These are phyloP conservation scores for Saguinus imperator DNA, from an alignment of 2,113 vertebrate species.

Conservation along the genomic window DNA sequence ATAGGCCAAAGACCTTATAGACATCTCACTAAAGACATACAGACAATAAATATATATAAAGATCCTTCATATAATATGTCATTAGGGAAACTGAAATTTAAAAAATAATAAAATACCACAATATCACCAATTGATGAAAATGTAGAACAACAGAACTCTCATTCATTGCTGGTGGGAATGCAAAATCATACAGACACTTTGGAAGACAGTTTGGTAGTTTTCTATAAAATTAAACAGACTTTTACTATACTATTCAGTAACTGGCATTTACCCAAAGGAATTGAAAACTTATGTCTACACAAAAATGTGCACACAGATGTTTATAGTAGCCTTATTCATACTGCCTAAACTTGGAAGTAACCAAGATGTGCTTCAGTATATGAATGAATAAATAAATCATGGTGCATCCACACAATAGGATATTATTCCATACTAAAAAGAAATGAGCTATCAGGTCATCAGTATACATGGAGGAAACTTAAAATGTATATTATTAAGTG, in stretches of 20 bases:
- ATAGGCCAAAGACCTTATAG: not conserved
- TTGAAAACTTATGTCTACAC: not conserved
- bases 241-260: not conserved
- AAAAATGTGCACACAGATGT: not conserved
- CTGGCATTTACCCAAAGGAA: not conserved
- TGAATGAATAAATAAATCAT: not conserved
- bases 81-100: not conserved
- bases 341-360: not conserved
- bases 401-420: not conserved
- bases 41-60: not conserved
- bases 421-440: not conserved
- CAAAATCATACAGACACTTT: not conserved
- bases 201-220: not conserved
- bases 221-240: not conserved
- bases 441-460: not conserved
- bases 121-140: not conserved
- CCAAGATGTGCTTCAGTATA: not conserved
- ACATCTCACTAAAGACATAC: not conserved
- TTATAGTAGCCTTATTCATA: not conserved
- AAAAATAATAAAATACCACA: not conserved
- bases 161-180: not conserved
- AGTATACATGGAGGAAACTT: not conserved
- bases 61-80: not conserved
- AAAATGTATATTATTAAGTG: not conserved
- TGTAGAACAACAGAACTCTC: not conserved